phyloP scores from a whole-genome alignment of 2,888 invertebrate species.

The Lycia hirtaria region DNA sequence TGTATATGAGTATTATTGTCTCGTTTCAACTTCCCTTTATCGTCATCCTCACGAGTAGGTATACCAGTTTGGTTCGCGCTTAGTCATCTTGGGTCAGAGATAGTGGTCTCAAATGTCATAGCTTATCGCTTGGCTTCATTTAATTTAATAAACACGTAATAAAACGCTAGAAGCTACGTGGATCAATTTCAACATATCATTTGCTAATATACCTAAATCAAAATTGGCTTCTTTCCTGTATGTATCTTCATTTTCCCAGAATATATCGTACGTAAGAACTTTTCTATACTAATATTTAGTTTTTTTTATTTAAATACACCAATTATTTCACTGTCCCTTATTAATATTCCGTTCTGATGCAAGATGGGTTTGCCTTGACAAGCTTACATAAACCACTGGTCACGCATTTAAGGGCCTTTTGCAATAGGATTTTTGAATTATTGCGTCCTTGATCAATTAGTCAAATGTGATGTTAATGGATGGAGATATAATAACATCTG shows the following conservation, averaged over 20 bases:
- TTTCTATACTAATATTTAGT: background rate
- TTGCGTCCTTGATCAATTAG: constrained; percentile 32
- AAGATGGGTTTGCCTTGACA: constrained; percentile 50
- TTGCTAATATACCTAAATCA: background rate
- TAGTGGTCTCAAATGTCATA: constrained; percentile 73
- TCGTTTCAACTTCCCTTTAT: constrained; percentile 56
- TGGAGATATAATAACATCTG: constrained; percentile 30
- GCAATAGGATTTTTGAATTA: constrained; percentile 30
- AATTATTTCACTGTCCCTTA: constrained; percentile 15
- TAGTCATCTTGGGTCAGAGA: constrained; percentile 75
- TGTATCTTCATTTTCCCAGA: too few species aligned
- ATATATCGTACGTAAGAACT: too few species aligned
- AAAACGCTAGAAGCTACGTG: constrained; percentile 24
- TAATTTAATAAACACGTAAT: constrained; percentile 43
- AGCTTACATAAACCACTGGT: constrained; percentile 45
- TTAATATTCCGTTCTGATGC: constrained; percentile 51
- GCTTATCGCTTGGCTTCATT: constrained; percentile 50
- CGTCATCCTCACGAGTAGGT: constrained; percentile 56
- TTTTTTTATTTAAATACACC: background rate
- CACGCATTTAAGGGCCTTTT: constrained; percentile 40
- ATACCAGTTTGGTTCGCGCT: constrained; percentile 74
- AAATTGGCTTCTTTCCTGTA: background rate
- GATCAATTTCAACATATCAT: background rate
- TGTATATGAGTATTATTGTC: constrained; percentile 45
- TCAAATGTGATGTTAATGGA: constrained; percentile 32